Base-by-base conservation (phyloP, 2,888 invertebrate species). In the Aphodius sticticus region DNA sequence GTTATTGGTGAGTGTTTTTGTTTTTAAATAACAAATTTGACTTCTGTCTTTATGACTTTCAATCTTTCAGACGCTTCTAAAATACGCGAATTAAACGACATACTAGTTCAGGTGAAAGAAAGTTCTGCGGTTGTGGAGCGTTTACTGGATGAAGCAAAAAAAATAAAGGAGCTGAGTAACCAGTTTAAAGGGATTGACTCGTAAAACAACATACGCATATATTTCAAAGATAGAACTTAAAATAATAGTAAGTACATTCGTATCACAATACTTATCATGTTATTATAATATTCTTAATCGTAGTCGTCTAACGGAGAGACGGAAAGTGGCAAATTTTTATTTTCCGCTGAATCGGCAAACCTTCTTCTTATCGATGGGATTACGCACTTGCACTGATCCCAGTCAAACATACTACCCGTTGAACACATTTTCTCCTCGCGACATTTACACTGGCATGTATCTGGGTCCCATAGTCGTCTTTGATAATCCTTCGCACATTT, bases 391-490 rank as follows among this genome's bases (percentile, higher is more conserved):
- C 93, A 93, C 81, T 89, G 88, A 69, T 89, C 88, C 77, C 90
- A 90, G 86, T 94, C 92, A 86, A 92, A 94, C 82, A 88, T 89
- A 78, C 89, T 91, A 72, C 93, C 93, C 2, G 93, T 92, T 35
- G 92, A 91, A 87, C 94, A 95, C 69, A 90, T 90, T 35, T 88
- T 86, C 9, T 87, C 85, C 38, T 91, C 89, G 69, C 91, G 89
- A 84, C 94, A 94, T 76, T 90, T 88, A 84, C 94, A 95, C 12
- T 89, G 86, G 84, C 94, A 95, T 0, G 88, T 86, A 6, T 90
- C 87, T 6, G 91, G 88, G 85, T 94, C 91, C 94, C 94, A 95
- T 16, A 92, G 86, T 87, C 92, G 93, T 14, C 88, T 89, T 0
- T 85, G 86, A 35, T 88, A 89, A 76, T 90, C 87, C 81, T 90